Percentiles rank a stretch among this genome's conserved stretches.
These are phyloP conservation scores for Nycticryphes semicollaris DNA, from an alignment of 2,113 vertebrate genomes.

Conservation along the genomic window DNA sequence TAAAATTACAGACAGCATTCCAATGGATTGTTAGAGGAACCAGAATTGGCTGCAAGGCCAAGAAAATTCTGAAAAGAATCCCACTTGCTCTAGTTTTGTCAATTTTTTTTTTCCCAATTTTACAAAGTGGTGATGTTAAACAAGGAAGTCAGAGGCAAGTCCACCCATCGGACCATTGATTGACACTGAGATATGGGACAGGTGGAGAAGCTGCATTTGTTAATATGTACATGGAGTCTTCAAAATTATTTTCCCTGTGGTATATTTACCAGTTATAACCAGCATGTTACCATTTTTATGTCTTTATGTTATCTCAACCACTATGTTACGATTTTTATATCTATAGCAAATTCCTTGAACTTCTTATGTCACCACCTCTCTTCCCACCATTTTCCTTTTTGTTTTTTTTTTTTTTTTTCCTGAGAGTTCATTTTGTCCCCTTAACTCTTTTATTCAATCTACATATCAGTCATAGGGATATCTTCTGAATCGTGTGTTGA, in stretches of 20 bases:
- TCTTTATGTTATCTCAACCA: background rate
- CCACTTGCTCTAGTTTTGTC: background rate
- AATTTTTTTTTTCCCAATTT: background rate
- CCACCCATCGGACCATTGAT: background rate
- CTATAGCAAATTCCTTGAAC: background rate
- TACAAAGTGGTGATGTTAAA: background rate
- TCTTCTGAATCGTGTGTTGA: background rate
- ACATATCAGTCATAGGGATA: background rate
- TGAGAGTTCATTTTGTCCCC: background rate
- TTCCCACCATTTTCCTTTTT: background rate
- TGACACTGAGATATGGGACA: background rate
- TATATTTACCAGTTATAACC: background rate
- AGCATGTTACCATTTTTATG: background rate
- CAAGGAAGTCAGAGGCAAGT: background rate
- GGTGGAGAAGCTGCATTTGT: background rate
- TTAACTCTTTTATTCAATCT: background rate
- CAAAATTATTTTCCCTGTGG: background rate
- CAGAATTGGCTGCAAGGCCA: background rate
- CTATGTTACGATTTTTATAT: background rate
- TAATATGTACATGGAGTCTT: background rate
- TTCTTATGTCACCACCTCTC: background rate
- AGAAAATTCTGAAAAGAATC: background rate
- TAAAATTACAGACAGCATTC: background rate
- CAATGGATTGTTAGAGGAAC: background rate
- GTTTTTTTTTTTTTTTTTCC: background rate